A percentile compares a stretch with the other conserved stretches of the same genome.
phyloP scores from a whole-genome alignment of 1,140 invertebrate genomes.

The Gonatopus flavifemur region DNA sequence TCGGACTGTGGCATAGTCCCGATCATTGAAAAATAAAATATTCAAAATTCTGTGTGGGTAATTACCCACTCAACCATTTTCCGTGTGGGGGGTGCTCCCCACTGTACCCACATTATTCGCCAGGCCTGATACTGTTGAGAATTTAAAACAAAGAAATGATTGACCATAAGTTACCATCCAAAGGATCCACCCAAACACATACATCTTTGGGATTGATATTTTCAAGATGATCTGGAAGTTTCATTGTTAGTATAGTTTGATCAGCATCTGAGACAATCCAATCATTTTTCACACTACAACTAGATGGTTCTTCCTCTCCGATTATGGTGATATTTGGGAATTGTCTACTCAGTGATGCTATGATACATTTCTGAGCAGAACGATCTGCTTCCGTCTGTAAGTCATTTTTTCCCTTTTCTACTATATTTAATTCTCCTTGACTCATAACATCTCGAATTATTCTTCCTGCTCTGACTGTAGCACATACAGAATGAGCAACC shows the following conservation, averaged over 20 bases:
- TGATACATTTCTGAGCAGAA: conserved; percentile 89
- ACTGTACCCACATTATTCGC: too few relatives aligned
- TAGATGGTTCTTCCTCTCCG: conserved; percentile 82
- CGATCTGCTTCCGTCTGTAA: conserved; percentile 97
- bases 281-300: conserved; percentile 68
- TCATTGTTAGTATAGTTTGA: conserved; percentile 68
- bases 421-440: conserved; percentile 84
- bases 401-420: conserved; percentile 94
- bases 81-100: too few relatives aligned
- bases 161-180: conserved; percentile 79
- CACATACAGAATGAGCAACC: conserved; percentile 75
- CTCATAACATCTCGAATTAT: conserved; percentile 90
- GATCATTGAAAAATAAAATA: too few relatives aligned
- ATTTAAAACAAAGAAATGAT: too few relatives aligned
- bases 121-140: too few relatives aligned
- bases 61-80: too few relatives aligned
- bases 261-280: conserved; percentile 74
- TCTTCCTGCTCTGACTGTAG: conserved; percentile 79
- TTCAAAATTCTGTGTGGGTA: too few relatives aligned
- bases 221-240: conserved; percentile 70
- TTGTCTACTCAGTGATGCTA: conserved; percentile 78
- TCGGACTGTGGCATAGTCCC: too few relatives aligned
- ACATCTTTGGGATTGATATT: conserved; percentile 71
- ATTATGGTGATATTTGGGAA: conserved; percentile 89
- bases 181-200: conserved; percentile 97